Evolutionary conservation across 2,113 vertebrate species (phyloP).

Genomic region (Microcebus lehilahytsara): DNA sequence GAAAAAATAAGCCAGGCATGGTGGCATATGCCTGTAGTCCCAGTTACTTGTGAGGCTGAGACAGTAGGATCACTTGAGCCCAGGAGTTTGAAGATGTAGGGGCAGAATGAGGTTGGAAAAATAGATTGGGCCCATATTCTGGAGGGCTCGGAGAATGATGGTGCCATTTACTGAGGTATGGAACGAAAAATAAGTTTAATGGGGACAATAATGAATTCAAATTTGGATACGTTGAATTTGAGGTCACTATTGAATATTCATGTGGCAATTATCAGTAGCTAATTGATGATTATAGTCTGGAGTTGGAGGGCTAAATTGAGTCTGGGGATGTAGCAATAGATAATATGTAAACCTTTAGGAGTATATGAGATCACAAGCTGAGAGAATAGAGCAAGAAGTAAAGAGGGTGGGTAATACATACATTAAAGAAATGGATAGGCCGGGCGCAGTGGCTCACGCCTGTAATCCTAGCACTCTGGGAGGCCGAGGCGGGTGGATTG

Average conservation of each 20-base stretch:
- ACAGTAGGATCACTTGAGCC: no score
- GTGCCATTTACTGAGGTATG: not conserved
- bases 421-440: not conserved
- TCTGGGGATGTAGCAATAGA: not conserved
- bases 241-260: not conserved
- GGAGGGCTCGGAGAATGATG: not conserved
- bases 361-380: not conserved
- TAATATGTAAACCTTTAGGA: not conserved
- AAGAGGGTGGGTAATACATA: not conserved
- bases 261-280: not conserved
- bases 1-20: no score
- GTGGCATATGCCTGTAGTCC: no score
- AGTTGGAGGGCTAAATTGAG: not conserved
- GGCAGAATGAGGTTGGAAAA: not conserved
- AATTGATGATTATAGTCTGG: not conserved
- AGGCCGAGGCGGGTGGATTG: no score
- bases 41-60: no score
- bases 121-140: not conserved
- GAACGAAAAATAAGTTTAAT: not conserved
- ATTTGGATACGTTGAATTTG: not conserved
- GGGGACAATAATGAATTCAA: not conserved
- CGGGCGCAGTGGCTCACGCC: no score
- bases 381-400: not conserved
- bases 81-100: not conserved
- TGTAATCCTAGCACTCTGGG: no score